A percentile compares a stretch with the other conserved stretches of the same genome.
Conservation (phyloP, 2,888 invertebrate genomes). For the Athalia rosae region DNA sequence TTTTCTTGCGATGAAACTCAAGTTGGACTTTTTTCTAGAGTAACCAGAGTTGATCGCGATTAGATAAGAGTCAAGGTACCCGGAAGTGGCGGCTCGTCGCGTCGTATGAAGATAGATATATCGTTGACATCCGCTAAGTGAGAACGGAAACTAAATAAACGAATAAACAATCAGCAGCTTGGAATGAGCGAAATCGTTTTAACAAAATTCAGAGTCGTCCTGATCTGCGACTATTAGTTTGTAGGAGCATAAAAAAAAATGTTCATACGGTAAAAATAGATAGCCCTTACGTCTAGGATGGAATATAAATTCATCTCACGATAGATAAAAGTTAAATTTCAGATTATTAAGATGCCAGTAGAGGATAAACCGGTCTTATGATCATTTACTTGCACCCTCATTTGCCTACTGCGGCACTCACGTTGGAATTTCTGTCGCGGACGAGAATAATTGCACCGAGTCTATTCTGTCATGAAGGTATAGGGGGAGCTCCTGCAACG, state of each 20-base stretch:
- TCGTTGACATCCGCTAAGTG: neutral
- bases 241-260: neutral
- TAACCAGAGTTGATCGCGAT: constrained; percentile 16
- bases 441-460: neutral
- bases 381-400: too few relatives aligned
- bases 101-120: neutral
- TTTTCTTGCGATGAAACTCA: neutral
- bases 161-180: neutral
- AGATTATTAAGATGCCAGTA: too few relatives aligned
- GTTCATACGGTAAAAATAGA: neutral
- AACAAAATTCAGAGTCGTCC: too few relatives aligned
- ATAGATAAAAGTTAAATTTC: too few relatives aligned
- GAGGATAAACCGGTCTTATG: too few relatives aligned
- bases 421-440: neutral
- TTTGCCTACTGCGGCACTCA: too few relatives aligned
- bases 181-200: neutral
- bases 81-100: constrained; percentile 1
- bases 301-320: too few relatives aligned
- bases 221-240: neutral
- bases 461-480: constrained; percentile 20
- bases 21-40: neutral
- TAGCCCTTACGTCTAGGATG: too few relatives aligned
- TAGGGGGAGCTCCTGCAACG: neutral
- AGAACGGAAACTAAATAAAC: too few relatives aligned
- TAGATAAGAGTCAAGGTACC: constrained; percentile 20